These are phyloP conservation scores for Tetramorium bicarinatum DNA, from an alignment of 2,888 invertebrate species.

Conservation along the genomic window DNA sequence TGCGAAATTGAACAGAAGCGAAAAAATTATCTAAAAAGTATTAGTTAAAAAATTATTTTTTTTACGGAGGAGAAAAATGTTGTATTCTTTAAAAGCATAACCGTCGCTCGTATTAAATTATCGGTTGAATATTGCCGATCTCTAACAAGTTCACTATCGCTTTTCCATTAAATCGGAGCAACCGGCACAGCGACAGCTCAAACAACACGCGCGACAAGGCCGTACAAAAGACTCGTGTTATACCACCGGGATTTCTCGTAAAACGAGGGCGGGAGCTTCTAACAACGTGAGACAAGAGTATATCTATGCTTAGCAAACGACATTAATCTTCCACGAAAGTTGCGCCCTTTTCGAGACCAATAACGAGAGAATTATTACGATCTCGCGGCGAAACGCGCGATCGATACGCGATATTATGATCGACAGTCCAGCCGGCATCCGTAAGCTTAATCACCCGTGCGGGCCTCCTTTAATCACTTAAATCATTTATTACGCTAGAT, in stretches of 20 bases:
- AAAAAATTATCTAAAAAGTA: neutral
- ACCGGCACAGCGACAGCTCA: neutral
- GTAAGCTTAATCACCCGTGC: conserved; percentile 18
- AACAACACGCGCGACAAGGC: neutral
- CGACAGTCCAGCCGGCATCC: neutral
- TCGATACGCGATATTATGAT: conserved; percentile 16
- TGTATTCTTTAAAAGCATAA: neutral
- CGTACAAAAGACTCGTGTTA: conserved; percentile 11
- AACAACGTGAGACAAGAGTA: neutral
- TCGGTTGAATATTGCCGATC: neutral
- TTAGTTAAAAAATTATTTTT: neutral
- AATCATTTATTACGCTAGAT: conserved; percentile 3
- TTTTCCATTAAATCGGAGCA: conserved; percentile 8
- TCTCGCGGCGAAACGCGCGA: neutral
- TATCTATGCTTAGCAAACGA: conserved; percentile 9
- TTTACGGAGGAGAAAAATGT: neutral
- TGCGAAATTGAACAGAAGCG: neutral
- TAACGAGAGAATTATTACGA: conserved; percentile 32
- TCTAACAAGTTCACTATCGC: neutral
- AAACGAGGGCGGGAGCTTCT: neutral
- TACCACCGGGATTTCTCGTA: neutral
- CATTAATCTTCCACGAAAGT: conserved; percentile 32
- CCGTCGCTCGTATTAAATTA: neutral
- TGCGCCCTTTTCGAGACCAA: neutral
- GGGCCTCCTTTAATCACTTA: conserved; percentile 2